These are phyloP conservation scores for Crotalus tigris DNA, from an alignment of 2,113 vertebrate species.

Conservation along the genomic window DNA sequence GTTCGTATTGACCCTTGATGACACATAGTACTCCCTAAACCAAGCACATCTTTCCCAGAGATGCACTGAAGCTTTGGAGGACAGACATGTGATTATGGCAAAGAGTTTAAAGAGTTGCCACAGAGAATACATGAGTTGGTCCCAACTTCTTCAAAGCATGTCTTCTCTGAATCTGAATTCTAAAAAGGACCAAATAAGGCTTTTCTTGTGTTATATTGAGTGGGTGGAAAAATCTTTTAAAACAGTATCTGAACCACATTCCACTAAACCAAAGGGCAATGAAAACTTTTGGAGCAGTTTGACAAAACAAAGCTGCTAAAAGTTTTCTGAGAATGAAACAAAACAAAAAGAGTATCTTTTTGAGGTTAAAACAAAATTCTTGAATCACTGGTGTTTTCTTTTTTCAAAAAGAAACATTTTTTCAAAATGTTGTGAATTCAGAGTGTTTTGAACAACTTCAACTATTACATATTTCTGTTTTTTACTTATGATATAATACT, in stretches of 20 bases:
- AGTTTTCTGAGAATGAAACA: background rate
- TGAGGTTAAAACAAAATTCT: background rate
- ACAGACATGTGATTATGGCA: background rate
- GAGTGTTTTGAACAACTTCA: background rate
- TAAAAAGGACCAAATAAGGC: background rate
- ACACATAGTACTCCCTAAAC: background rate
- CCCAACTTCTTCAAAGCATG: background rate
- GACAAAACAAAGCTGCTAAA: background rate
- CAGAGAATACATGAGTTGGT: background rate
- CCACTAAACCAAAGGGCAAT: background rate
- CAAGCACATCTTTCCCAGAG: background rate
- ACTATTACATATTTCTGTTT: background rate
- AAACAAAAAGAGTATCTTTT: background rate
- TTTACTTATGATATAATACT: background rate
- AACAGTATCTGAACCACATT: background rate
- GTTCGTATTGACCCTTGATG: background rate
- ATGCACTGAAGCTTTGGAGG: background rate
- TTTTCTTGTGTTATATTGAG: background rate
- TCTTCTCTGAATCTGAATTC: background rate
- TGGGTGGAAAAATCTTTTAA: background rate
- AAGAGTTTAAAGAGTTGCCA: background rate
- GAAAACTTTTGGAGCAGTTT: background rate
- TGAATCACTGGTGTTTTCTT: background rate
- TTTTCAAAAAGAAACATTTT: background rate
- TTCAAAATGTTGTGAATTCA: background rate